Conservation (phyloP, 2,888 invertebrate species). For the Ferdinandea cuprea region DNA sequence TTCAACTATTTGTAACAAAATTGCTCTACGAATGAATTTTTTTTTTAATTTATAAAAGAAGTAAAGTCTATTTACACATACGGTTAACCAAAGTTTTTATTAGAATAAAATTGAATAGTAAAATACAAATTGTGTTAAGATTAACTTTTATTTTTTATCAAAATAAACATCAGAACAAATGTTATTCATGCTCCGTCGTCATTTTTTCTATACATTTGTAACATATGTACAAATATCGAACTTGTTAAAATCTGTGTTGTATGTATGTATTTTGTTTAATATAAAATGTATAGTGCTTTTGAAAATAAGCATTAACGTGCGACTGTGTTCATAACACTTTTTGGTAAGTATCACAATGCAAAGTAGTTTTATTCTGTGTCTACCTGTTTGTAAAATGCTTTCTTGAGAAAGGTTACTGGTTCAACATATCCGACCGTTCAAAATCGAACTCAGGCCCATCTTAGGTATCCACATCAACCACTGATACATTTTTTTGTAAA, state of each 20-base stretch:
- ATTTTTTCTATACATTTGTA: background rate
- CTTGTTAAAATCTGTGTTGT: slow-evolving; percentile 4
- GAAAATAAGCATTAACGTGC: slow-evolving; percentile 7
- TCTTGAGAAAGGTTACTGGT: slow-evolving; percentile 63
- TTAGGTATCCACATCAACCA: slow-evolving; percentile 14
- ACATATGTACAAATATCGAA: slow-evolving; percentile 15
- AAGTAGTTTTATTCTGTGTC: slow-evolving; percentile 21
- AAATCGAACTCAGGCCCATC: slow-evolving; percentile 35
- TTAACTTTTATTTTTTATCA: no score
- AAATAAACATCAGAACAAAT: background rate
- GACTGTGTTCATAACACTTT: no score
- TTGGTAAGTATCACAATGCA: slow-evolving; percentile 50
- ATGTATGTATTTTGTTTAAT: slow-evolving; percentile 33
- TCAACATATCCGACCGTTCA: slow-evolving; percentile 64
- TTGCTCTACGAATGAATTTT: slow-evolving; percentile 53
- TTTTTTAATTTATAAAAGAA: slow-evolving; percentile 4
- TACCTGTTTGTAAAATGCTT: slow-evolving; percentile 49
- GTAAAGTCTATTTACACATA: slow-evolving; percentile 23
- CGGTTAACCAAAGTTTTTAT: background rate
- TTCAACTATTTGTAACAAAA: slow-evolving; percentile 17
- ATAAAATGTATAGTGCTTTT: slow-evolving; percentile 44
- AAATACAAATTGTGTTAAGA: no score
- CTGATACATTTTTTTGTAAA: slow-evolving; percentile 27
- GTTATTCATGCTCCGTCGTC: slow-evolving; percentile 1
- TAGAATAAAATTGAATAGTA: no score